Evolutionary conservation across 2,888 invertebrate genomes (phyloP).

Genomic region (Pelosia muscerda): DNA sequence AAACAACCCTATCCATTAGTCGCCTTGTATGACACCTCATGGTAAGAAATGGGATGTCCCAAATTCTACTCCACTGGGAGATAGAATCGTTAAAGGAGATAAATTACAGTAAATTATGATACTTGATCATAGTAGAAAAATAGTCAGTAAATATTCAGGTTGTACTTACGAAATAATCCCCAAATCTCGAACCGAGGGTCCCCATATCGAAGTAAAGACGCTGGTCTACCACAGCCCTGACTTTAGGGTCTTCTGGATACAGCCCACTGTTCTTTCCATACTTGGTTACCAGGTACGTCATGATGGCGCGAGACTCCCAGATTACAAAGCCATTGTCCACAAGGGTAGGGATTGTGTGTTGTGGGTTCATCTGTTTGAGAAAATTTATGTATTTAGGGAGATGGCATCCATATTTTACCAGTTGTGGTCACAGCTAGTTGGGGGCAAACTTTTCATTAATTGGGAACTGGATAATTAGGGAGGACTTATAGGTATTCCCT

Average conservation of each 20-base stretch:
- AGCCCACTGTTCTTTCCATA: slow-evolving; percentile 92
- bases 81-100: too few species aligned
- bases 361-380: slow-evolving; percentile 90
- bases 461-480: too few species aligned
- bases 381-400: not conserved
- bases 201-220: slow-evolving; percentile 93
- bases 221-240: slow-evolving; percentile 92
- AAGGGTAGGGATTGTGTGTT: slow-evolving; percentile 94
- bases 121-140: not conserved
- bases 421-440: too few species aligned
- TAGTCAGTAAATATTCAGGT: too few species aligned
- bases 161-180: slow-evolving; percentile 90
- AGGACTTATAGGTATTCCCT: too few species aligned
- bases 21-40: too few species aligned
- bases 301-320: slow-evolving; percentile 95
- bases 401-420: not conserved
- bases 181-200: slow-evolving; percentile 90
- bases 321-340: slow-evolving; percentile 93
- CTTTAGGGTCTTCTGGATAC: slow-evolving; percentile 92
- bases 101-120: not conserved
- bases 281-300: slow-evolving; percentile 92
- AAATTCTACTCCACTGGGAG: too few species aligned
- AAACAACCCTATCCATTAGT: too few species aligned
- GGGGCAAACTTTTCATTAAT: too few species aligned
- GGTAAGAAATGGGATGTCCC: too few species aligned